These are phyloP conservation scores for Tangara arthus DNA, from an alignment of 2,797 vertebrate species.

Conservation along the genomic window DNA sequence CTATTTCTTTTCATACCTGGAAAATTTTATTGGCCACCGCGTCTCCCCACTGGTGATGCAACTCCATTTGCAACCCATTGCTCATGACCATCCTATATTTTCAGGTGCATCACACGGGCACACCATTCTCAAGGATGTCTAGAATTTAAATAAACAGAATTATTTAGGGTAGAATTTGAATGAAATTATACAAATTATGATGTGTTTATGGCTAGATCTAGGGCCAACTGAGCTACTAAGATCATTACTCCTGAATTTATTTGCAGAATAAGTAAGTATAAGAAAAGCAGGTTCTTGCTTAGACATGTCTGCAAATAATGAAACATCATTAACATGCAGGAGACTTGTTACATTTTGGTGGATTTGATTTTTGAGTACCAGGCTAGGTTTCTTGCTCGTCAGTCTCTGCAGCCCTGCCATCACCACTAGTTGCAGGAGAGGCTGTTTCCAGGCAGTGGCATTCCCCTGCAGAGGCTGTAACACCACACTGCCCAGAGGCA, in stretches of 20 bases:
- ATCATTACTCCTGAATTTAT: not conserved
- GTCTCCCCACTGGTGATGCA: not conserved
- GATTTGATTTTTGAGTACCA: not conserved
- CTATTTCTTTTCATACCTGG: not conserved
- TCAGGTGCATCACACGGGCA: fast-evolving
- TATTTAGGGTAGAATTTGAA: not conserved
- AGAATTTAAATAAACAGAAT: not conserved
- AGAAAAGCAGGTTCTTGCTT: not conserved
- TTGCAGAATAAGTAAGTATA: not conserved
- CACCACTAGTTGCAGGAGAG: conserved; percentile 34
- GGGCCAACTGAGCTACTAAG: not conserved
- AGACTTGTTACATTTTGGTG: not conserved
- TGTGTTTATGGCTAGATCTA: not conserved
- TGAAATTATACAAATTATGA: not conserved
- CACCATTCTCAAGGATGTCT: not conserved
- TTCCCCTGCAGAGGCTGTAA: not conserved
- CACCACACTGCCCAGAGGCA: conserved; percentile 34
- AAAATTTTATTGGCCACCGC: not conserved
- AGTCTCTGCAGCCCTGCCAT: not conserved
- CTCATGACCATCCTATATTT: not conserved
- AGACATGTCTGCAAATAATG: not conserved
- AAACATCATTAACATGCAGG: not conserved
- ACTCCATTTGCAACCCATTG: not conserved
- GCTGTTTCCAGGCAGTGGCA: not conserved
- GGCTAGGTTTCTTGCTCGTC: not conserved